Evolutionary conservation across 2,888 invertebrate genomes (phyloP), one percentile per base, ranked within the genome.

Genomic region (Protophormia terraenovae): DNA sequence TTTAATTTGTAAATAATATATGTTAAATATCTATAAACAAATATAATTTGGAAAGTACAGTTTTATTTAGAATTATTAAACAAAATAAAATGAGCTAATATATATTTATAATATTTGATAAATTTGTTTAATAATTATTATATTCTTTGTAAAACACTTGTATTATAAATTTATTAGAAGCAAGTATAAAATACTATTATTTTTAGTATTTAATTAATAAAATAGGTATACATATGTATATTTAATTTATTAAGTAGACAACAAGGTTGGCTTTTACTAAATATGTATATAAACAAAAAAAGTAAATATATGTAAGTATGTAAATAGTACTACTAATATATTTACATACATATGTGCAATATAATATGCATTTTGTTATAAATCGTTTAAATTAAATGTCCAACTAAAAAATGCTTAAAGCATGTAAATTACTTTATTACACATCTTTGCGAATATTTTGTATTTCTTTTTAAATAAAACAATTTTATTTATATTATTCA

Each of bases 341-440:
- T 50, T 12, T 50, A 32, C 22, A n/a, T 55, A 64, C 5, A 55
- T 62, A 47, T 35, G 2, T 8, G n/a, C n/a, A n/a, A 27, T 6
- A 38, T 41, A 7, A n/a, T 27, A 66, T 66, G 38, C 58, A 47
- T 47, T 78, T 69, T 38, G 38, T 10, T 78, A 60, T 35, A 35
- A 78, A 50, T 60, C 60, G 67, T 53, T 69, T 19, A 41, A 50
- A 53, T 55, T 55, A 69, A 78, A 60, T 50, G 69, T 78, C 60
- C 60, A 29, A 50, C 47, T 50, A 24, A 47, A 77, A 75, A 84
- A 73, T 81, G 84, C 72, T 45, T 73, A 10, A 69, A 69, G 81
- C 84, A 84, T 84, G 66, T 81, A 77, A 84, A 84, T 84, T 50
- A 64, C 67, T 62, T 14, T 62, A 81, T 81, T 84, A 81, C 77